Conservation (phyloP, 2,113 vertebrate genomes). For the Rhynchopsitta pachyrhyncha region DNA sequence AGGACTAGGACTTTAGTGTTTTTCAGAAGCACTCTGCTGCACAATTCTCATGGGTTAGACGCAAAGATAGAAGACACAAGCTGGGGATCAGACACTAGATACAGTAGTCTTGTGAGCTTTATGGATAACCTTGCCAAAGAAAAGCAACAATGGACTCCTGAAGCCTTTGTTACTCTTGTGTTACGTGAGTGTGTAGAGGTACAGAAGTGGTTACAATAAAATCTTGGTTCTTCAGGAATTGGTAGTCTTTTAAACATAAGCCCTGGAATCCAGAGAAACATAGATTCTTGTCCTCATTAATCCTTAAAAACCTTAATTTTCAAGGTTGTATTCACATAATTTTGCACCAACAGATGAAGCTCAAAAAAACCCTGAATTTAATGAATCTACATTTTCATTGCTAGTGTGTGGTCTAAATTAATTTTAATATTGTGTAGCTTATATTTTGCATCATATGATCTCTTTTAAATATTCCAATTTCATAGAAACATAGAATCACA, state of each 20-base stretch:
- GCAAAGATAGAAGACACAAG: background rate
- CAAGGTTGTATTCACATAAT: background rate
- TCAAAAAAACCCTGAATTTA: rapidly evolving
- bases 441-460: background rate
- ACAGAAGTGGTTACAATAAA: background rate
- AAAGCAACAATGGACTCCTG: background rate
- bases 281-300: background rate
- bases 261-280: background rate
- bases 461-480: background rate
- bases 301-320: background rate
- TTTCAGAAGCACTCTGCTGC: background rate
- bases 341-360: background rate
- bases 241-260: background rate
- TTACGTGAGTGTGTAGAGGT: background rate
- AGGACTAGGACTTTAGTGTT: background rate
- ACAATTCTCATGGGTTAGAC: background rate
- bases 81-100: background rate
- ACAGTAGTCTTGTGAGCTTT: background rate
- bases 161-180: background rate
- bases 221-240: background rate
- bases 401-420: background rate
- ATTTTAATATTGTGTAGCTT: background rate
- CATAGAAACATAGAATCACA: background rate
- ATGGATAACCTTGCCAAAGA: background rate
- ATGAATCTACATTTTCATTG: background rate